Base-by-base conservation (phyloP, 2,797 vertebrate genomes). In the Enteromius anoplus region DNA sequence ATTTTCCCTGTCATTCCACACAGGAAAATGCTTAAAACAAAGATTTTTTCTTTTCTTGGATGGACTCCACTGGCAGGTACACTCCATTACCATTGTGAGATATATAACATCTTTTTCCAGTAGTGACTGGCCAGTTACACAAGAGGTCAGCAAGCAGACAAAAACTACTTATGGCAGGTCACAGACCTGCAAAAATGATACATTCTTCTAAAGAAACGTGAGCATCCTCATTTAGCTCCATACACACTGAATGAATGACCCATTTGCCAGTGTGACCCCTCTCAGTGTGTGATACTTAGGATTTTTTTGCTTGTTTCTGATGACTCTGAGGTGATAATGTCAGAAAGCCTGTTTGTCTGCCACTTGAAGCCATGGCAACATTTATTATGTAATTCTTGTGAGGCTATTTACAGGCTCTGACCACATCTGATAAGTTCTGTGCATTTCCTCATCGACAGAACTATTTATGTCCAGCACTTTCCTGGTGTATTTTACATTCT, bases 361-460 rank as follows among this genome's bases (percentile, higher is more conserved):
- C 53, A 49, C n/a, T 8, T 15, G 34, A 62, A 68, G 34, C 29
- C 34, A 21, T 75, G 75, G 60, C 23, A 1, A 29, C 69, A 84
- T 86, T 84, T 80, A 86, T 87, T 81, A 32, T 72, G 69, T 62
- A 15, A 37, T 78, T 83, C 62, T 75, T 70, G 37, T 69, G n/a
- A 23, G 40, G 80, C 83, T 87, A 81, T 87, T 87, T 83, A 83
- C 55, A 70, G 82, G 15, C 51, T 76, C 47, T 29, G 55, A 69
- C 77, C 69, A 51, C 70, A 88, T 81, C 71, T 17, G 58, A 80
- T 72, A 32, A 34, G 23, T 60, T 64, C 64, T 12, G 29, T 40
- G n/a, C 51, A 55, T 76, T 45, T 45, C 42, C 42, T 45, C n/a
- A 58, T 84, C 23, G 34, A 85, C 29, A 68, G 45, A 53, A 69